Conservation (phyloP, 1,140 invertebrate genomes). For the Hyles vespertilio region DNA sequence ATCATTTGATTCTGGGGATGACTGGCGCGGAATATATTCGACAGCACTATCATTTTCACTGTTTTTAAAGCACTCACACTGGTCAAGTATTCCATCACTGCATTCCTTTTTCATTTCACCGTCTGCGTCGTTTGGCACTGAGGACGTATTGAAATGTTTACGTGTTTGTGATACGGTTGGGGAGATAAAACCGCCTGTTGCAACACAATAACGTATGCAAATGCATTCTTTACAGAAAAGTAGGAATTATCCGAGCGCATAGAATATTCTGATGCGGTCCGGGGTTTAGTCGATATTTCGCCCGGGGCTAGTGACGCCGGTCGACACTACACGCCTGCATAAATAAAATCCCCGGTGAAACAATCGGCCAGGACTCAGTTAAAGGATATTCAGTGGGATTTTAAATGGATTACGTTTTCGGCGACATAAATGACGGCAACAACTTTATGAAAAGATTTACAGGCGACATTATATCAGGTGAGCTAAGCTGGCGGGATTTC, state of each 20-base stretch:
- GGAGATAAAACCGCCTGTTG: constrained; percentile 29
- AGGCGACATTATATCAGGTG: not conserved
- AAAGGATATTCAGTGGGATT: constrained; percentile 11
- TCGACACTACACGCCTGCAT: constrained; percentile 29
- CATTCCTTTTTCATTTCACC: constrained; percentile 63
- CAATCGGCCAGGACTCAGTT: constrained; percentile 17
- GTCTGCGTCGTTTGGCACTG: constrained; percentile 28
- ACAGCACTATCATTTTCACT: constrained; percentile 70
- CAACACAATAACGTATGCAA: constrained; percentile 37
- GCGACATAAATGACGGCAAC: constrained; percentile 1
- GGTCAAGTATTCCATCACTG: constrained; percentile 70
- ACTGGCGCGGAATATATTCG: constrained; percentile 63
- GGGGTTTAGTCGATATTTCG: constrained; percentile 33
- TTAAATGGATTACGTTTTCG: constrained; percentile 5
- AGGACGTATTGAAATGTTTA: constrained; percentile 37
- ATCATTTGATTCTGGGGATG: constrained; percentile 48
- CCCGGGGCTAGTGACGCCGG: constrained; percentile 18
- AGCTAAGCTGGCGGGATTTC: constrained; percentile 13
- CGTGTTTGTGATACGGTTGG: constrained; percentile 40
- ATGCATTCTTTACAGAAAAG: constrained; percentile 51
- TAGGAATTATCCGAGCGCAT: constrained; percentile 47
- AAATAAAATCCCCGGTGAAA: constrained; percentile 35
- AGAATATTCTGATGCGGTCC: constrained; percentile 39
- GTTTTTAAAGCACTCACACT: constrained; percentile 57
- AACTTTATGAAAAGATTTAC: constrained; percentile 1